phyloP scores from a whole-genome alignment of 2,797 vertebrate genomes.

The Gymnoscopelus microlampas region DNA sequence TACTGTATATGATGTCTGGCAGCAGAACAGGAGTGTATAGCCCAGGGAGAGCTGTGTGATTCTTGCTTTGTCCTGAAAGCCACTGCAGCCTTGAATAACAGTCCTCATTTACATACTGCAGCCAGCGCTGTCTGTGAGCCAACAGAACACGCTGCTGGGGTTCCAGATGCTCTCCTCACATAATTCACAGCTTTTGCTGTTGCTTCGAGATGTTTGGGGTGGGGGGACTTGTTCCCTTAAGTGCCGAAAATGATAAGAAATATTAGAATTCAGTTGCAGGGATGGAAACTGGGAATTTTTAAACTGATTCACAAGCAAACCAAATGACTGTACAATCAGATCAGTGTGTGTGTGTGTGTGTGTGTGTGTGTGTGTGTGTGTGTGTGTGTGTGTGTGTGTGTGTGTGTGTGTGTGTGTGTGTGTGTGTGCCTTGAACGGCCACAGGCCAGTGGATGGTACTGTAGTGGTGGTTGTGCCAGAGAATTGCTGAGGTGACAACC shows the following conservation, averaged over 20 bases:
- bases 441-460: too few species aligned
- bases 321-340: too few species aligned
- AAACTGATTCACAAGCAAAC: constrained; percentile 46
- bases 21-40: constrained; percentile 8
- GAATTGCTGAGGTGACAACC: constrained; percentile 49
- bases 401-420: constrained; percentile 8
- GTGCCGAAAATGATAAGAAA: constrained; percentile 67
- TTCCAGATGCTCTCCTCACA: constrained; percentile 53
- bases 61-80: constrained; percentile 10
- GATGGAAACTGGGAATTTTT: constrained; percentile 51
- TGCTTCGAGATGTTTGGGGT: constrained; percentile 66
- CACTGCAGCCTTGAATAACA: constrained; percentile 40
- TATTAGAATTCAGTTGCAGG: constrained; percentile 60
- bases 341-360: constrained; percentile 7
- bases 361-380: constrained; percentile 8
- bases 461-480: constrained; percentile 27
- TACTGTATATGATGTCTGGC: constrained; percentile 7
- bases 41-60: constrained; percentile 7
- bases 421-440: background rate
- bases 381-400: constrained; percentile 16
- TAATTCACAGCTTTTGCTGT: constrained; percentile 59
- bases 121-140: constrained; percentile 55
- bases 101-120: constrained; percentile 54
- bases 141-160: constrained; percentile 56
- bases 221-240: constrained; percentile 53